phyloP scores from a whole-genome alignment of 92 coral and sea anemone species.

The Scolanthus callimorphus region DNA sequence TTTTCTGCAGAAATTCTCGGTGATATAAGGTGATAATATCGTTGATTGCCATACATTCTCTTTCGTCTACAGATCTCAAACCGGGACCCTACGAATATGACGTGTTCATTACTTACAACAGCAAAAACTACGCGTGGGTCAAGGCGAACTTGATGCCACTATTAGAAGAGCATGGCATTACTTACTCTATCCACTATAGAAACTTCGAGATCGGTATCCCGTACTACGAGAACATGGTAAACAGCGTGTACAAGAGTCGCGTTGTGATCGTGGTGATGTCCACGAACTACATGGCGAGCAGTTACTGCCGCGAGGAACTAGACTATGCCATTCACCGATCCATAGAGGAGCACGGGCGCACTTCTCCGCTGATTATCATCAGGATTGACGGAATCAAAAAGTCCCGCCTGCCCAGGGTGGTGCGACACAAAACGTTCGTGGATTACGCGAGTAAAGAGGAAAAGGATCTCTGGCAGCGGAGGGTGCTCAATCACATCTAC shows the following conservation, averaged over 20 bases:
- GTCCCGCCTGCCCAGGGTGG: slow-evolving; percentile 39
- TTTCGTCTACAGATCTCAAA: slow-evolving; percentile 29
- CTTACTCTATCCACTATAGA: slow-evolving; percentile 49
- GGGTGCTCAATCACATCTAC: too few species aligned
- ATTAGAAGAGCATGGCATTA: slow-evolving; percentile 31
- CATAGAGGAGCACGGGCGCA: slow-evolving; percentile 22
- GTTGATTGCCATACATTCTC: not conserved
- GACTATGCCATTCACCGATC: slow-evolving; percentile 55
- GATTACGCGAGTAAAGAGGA: too few species aligned
- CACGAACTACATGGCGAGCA: slow-evolving; percentile 58
- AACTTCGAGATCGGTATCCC: slow-evolving; percentile 65
- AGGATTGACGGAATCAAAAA: slow-evolving; percentile 41
- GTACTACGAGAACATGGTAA: slow-evolving; percentile 71
- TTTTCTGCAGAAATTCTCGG: too few species aligned
- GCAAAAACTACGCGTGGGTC: slow-evolving; percentile 80
- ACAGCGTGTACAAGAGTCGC: slow-evolving; percentile 69
- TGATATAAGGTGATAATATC: too few species aligned
- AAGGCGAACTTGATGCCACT: slow-evolving; percentile 32
- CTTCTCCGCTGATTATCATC: slow-evolving; percentile 47
- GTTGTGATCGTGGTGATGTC: slow-evolving; percentile 78
- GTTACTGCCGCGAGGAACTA: slow-evolving; percentile 68
- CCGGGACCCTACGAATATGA: slow-evolving; percentile 51
- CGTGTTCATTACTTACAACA: slow-evolving; percentile 82
- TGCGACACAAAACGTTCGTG: slow-evolving; percentile 59
- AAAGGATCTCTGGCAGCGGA: too few species aligned